These are phyloP conservation scores for Lottia scabra DNA, from an alignment of 2,888 invertebrate genomes.

Conservation along the genomic window DNA sequence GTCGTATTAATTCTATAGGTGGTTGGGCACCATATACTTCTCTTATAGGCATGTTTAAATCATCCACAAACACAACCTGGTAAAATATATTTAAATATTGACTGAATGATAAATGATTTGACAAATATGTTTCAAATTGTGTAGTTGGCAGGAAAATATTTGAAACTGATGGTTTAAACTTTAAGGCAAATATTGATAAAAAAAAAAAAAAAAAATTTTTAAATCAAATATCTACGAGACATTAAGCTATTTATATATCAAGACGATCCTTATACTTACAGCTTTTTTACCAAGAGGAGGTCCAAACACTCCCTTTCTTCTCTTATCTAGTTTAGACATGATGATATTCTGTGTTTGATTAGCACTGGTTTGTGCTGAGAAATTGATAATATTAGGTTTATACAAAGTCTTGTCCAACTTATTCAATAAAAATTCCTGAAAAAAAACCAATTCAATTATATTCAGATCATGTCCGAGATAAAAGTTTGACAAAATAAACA, in stretches of 20 bases:
- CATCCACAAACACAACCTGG: conserved; percentile 91
- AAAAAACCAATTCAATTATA: conserved; percentile 16
- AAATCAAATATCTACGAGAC: too few species aligned
- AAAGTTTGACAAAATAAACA: too few species aligned
- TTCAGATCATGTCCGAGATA: not conserved
- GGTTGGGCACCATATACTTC: conserved; percentile 94
- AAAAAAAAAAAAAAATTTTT: too few species aligned
- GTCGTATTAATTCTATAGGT: conserved; percentile 85
- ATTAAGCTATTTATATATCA: too few species aligned
- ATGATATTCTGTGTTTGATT: conserved; percentile 95
- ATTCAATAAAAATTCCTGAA: conserved; percentile 77
- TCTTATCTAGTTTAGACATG: conserved; percentile 92
- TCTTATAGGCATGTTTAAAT: conserved; percentile 93
- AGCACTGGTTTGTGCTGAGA: conserved; percentile 93
- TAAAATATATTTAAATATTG: not conserved
- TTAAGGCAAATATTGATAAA: too few species aligned
- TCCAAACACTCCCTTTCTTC: conserved; percentile 92
- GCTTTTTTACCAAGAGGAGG: conserved; percentile 88
- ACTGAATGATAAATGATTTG: too few species aligned
- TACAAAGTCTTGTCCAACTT: conserved; percentile 83
- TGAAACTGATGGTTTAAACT: too few species aligned
- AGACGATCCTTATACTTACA: conserved; percentile 45
- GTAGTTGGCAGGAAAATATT: too few species aligned
- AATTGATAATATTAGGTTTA: conserved; percentile 88
- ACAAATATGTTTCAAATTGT: too few species aligned